Evolutionary conservation across 2,888 invertebrate genomes (phyloP), one percentile per base, ranked within the genome.

Genomic region (Ditula angustiorana): DNA sequence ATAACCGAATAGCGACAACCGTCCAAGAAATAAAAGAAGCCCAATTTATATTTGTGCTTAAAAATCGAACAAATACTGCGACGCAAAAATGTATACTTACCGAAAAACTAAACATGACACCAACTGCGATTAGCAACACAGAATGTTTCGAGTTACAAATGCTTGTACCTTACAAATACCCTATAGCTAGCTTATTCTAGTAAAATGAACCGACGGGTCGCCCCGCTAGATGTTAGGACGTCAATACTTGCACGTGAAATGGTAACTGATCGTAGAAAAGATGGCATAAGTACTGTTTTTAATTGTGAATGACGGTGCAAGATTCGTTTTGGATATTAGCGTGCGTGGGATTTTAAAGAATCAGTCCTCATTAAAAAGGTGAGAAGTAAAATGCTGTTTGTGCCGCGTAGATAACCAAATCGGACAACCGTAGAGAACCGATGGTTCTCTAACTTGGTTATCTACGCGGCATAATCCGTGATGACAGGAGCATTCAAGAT

Each of bases 121-220:
- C 53, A 23, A 58, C 80, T 69, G 73, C 77, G 76, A 77, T 78
- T 82, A 83, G 86, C 88, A 87, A 89, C 87, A 85, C 81, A 82
- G 78, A 83, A 82, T 81, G 80, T 80, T 57, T 73, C 75, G 81
- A 88, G 82, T 84, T 86, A 87, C 82, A 88, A 90, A 90, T 88
- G 89, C 89, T 81, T 88, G 55, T 41, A 53, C 53, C 52, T 30
- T 64, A 47, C 7, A 13, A 24, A 50, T 64, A 59, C 28, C 80
- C 81, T 90, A 87, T 75, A 80, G 69, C 85, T 92, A 91, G 76
- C 90, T 88, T 90, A 90, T 67, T 64, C 87, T 87, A 88, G 66
- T 74, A 77, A 75, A 83, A 87, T 86, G 85, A 88, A 89, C 83
- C 75, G 10, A 61, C 47, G 59, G 46, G 69, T 69, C 67, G 60